Evolutionary conservation across 2,888 invertebrate genomes (phyloP).

Genomic region (Notodonta dromedarius): DNA sequence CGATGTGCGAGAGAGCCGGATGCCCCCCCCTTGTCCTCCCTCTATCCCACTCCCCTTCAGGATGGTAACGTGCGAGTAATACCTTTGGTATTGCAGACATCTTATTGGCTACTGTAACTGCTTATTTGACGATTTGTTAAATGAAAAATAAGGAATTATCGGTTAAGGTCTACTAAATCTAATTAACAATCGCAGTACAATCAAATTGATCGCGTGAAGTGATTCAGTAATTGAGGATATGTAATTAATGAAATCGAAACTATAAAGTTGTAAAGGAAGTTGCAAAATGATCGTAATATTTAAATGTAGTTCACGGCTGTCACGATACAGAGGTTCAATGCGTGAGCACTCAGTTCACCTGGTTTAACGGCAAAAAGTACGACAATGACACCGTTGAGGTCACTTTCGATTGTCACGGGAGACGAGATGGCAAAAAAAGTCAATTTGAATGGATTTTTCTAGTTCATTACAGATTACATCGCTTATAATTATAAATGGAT

Average conservation of each 20-base stretch:
- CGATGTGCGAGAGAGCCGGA: too few species aligned
- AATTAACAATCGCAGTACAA: too few species aligned
- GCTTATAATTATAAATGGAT: neutral
- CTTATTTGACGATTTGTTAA: too few species aligned
- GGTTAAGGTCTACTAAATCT: too few species aligned
- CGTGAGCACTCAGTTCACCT: constrained; percentile 41
- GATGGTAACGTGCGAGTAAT: too few species aligned
- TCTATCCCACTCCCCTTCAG: too few species aligned
- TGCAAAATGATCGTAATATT: constrained; percentile 26
- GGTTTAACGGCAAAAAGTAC: constrained; percentile 43
- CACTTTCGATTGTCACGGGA: constrained; percentile 45
- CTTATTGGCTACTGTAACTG: too few species aligned
- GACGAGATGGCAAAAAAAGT: constrained; percentile 25
- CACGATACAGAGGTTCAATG: constrained; percentile 40
- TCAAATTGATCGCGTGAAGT: neutral
- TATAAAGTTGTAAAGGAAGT: constrained; percentile 7
- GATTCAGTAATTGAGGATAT: neutral
- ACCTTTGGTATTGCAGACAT: too few species aligned
- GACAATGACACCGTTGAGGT: constrained; percentile 55
- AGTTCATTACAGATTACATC: neutral
- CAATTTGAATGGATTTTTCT: constrained; percentile 8
- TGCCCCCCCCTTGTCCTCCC: too few species aligned
- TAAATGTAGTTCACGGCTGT: constrained; percentile 61
- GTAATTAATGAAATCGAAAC: constrained; percentile 1
- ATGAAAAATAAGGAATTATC: too few species aligned